Evolutionary conservation across 2,888 invertebrate species (phyloP).

Genomic region (Strigamia crassipes): DNA sequence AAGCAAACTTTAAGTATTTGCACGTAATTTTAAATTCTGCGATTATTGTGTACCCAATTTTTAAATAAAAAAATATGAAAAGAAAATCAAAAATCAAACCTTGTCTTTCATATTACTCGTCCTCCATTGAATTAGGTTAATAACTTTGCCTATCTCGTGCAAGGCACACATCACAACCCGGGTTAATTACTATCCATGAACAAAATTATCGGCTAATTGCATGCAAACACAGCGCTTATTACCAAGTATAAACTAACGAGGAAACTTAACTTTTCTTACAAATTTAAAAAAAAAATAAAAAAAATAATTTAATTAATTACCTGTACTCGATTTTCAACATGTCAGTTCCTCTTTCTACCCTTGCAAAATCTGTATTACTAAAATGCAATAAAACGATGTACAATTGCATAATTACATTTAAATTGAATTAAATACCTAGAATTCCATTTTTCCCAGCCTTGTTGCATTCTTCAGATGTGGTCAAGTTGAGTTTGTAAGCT

Average conservation of each 20-base stretch:
- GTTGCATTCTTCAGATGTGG: neutral
- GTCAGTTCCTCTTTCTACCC: too few species aligned
- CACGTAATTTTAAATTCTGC: too few species aligned
- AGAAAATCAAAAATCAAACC: neutral
- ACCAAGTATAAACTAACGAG: neutral
- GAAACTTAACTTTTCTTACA: conserved; percentile 9
- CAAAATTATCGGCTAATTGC: conserved; percentile 22
- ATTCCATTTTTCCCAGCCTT: neutral
- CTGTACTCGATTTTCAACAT: too few species aligned
- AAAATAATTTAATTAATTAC: too few species aligned
- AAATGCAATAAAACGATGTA: neutral
- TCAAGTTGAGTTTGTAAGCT: neutral
- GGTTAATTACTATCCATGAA: conserved; percentile 5
- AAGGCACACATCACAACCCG: neutral
- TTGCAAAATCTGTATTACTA: too few species aligned
- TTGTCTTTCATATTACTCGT: neutral
- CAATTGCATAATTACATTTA: neutral
- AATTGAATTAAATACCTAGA: neutral
- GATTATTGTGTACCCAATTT: too few species aligned
- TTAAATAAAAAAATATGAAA: too few species aligned
- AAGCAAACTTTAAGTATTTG: too few species aligned
- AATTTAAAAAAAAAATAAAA: neutral
- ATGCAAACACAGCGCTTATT: neutral
- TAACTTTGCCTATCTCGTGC: conserved; percentile 20
- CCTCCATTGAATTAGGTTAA: neutral